These are phyloP conservation scores for Centropyge bicolor DNA, from an alignment of 2,797 vertebrate genomes.

Conservation along the genomic window DNA sequence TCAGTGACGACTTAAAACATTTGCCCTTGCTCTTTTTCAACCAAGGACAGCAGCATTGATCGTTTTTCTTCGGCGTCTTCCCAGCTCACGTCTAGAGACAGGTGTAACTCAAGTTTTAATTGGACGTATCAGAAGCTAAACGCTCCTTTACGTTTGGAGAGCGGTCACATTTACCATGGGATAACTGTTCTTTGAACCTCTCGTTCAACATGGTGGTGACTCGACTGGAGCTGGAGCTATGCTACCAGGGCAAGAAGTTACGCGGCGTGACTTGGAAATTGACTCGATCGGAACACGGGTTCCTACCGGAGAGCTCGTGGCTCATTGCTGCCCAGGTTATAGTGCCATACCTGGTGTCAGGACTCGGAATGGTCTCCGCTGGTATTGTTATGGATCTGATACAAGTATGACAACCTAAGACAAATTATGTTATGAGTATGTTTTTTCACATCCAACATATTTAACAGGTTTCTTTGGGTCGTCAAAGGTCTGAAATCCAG, in stretches of 20 bases:
- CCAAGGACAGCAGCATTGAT: slow-evolving; percentile 32
- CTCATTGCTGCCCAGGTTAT: slow-evolving; percentile 88
- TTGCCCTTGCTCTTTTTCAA: slow-evolving; percentile 26
- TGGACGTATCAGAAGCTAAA: neutral
- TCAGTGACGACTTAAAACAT: neutral
- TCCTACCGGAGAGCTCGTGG: slow-evolving; percentile 90
- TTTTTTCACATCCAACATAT: too few species aligned
- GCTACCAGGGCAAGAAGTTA: slow-evolving; percentile 91
- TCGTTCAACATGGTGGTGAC: slow-evolving; percentile 90
- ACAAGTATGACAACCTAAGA: slow-evolving; percentile 86
- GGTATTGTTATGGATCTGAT: slow-evolving; percentile 92
- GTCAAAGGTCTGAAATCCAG: too few species aligned
- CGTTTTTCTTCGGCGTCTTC: slow-evolving; percentile 13
- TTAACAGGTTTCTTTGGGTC: too few species aligned
- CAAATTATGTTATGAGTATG: neutral
- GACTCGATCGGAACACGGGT: slow-evolving; percentile 87
- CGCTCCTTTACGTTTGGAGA: neutral
- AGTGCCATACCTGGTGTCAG: slow-evolving; percentile 89
- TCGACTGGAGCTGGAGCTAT: slow-evolving; percentile 91
- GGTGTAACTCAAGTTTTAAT: slow-evolving; percentile 5
- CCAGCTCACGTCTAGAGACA: neutral
- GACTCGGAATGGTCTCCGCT: slow-evolving; percentile 91
- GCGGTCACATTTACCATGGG: slow-evolving; percentile 41
- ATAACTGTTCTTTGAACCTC: slow-evolving; percentile 36
- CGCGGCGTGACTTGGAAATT: slow-evolving; percentile 93